Conservation (phyloP, 2,888 invertebrate genomes). For the Sipunculus nudus region DNA sequence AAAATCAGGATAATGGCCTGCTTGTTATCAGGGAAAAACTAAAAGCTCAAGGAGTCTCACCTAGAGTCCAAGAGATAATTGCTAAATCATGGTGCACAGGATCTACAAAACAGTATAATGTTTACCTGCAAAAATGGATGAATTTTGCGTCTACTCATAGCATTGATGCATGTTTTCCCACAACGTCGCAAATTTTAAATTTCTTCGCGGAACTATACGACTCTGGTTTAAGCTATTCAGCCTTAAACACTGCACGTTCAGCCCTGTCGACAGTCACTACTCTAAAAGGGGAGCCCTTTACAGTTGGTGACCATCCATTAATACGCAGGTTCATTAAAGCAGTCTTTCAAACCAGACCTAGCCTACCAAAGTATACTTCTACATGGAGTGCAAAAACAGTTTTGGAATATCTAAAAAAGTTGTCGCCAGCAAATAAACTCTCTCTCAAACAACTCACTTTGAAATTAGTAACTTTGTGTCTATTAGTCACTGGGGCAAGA, state of each 20-base stretch:
- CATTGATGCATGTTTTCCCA: too few relatives aligned
- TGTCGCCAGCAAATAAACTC: background rate
- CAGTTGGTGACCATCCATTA: background rate
- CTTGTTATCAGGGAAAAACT: background rate
- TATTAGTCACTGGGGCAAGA: background rate
- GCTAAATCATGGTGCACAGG: conserved; percentile 15
- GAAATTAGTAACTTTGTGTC: background rate
- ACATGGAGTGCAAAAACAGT: conserved; percentile 1
- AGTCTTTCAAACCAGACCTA: background rate
- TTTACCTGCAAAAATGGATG: conserved; percentile 25
- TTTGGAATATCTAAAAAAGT: background rate
- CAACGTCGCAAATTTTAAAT: conserved; percentile 3
- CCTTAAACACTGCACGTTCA: conserved; percentile 18
- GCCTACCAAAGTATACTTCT: background rate
- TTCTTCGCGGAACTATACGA: conserved; percentile 15
- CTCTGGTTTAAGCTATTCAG: conserved; percentile 10
- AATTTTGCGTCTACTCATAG: conserved; percentile 16
- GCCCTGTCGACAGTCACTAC: conserved; percentile 6
- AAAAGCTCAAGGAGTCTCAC: background rate
- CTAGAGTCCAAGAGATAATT: background rate
- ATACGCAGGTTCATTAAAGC: background rate
- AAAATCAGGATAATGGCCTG: background rate
- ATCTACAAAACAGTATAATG: conserved; percentile 17
- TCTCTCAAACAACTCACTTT: background rate
- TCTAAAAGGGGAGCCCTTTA: background rate